Conservation (phyloP, 2,113 vertebrate species). For the Pteronura brasiliensis region DNA sequence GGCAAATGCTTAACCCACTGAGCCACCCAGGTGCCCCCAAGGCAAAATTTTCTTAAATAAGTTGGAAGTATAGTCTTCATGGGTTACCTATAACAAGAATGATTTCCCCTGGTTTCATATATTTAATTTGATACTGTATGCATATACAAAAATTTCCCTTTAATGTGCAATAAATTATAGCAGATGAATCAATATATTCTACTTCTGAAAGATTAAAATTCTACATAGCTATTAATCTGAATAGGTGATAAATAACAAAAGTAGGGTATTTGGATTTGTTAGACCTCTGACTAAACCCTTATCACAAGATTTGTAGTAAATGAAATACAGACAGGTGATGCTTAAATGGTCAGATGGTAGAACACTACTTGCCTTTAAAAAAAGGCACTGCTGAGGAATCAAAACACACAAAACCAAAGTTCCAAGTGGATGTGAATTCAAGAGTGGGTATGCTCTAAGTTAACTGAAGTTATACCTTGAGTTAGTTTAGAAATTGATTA, state of each 20-base stretch:
- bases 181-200: background rate
- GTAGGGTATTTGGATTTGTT: background rate
- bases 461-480: background rate
- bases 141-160: background rate
- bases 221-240: background rate
- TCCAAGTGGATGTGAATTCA: background rate
- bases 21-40: background rate
- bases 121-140: background rate
- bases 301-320: background rate
- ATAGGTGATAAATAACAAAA: background rate
- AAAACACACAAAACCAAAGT: background rate
- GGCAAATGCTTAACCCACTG: too few species aligned
- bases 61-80: background rate
- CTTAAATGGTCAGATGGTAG: background rate
- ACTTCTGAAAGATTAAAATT: constrained; percentile 26
- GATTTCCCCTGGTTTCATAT: background rate
- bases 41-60: constrained; percentile 1
- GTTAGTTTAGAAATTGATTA: constrained; percentile 30
- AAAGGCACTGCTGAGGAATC: background rate
- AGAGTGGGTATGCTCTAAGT: background rate
- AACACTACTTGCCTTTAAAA: background rate
- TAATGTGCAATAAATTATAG: background rate
- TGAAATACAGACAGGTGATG: background rate
- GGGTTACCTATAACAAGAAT: background rate
- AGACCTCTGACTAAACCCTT: background rate